These are phyloP conservation scores for Muscicapa adusta DNA, from an alignment of 2,113 vertebrate species.

Conservation along the genomic window DNA sequence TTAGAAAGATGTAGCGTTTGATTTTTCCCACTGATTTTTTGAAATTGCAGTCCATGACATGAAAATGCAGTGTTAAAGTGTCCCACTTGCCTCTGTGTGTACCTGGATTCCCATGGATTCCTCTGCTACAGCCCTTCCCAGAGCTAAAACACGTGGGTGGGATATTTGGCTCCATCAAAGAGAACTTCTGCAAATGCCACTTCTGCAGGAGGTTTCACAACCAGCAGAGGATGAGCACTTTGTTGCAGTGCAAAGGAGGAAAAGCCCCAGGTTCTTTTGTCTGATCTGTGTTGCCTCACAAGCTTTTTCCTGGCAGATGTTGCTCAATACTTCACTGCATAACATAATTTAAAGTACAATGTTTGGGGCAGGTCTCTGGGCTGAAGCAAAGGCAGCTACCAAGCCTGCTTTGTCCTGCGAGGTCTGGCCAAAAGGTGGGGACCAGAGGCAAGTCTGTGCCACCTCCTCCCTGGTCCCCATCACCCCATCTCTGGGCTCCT, in stretches of 20 bases:
- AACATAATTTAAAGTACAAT: not conserved
- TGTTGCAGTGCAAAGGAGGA: not conserved
- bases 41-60: not conserved
- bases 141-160: rapidly evolving
- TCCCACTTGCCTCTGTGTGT: not conserved
- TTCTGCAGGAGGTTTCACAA: not conserved
- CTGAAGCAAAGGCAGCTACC: not conserved
- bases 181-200: not conserved
- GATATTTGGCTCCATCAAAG: not conserved
- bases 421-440: not conserved
- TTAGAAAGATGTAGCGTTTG: not conserved
- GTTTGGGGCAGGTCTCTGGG: not conserved
- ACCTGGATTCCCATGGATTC: not conserved
- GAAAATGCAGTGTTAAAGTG: not conserved
- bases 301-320: not conserved
- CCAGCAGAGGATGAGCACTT: not conserved
- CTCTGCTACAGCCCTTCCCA: not conserved
- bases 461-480: not conserved
- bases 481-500: not conserved
- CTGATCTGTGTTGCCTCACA: not conserved
- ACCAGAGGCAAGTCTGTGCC: not conserved
- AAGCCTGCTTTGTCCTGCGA: not conserved
- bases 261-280: not conserved
- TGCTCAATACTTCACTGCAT: not conserved
- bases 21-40: not conserved